These are phyloP conservation scores for Brachyalestes nurse DNA, from an alignment of 2,797 vertebrate genomes.

Conservation along the genomic window DNA sequence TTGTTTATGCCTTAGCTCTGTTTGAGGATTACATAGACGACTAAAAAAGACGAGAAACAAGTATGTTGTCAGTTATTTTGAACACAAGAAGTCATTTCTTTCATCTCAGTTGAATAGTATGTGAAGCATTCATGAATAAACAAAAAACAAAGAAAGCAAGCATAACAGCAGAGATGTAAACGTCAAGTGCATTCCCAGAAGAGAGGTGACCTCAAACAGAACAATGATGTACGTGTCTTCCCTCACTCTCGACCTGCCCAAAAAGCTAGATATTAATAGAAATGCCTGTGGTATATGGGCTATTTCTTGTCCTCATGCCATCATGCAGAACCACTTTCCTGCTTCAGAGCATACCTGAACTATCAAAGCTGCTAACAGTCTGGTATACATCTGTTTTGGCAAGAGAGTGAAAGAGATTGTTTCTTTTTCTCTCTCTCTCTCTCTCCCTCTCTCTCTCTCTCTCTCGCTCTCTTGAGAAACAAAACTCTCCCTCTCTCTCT, in stretches of 20 bases:
- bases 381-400: conserved; percentile 64
- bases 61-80: neutral
- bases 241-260: conserved; percentile 53
- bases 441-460: conserved; percentile 35
- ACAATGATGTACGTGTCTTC: conserved; percentile 76
- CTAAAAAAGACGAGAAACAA: neutral
- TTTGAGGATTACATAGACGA: neutral
- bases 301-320: conserved; percentile 65
- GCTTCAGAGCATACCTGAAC: conserved; percentile 59
- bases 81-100: conserved; percentile 14
- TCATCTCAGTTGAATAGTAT: neutral
- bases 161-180: conserved; percentile 54
- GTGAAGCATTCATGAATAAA: conserved; percentile 5
- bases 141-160: conserved; percentile 44
- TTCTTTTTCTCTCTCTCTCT: conserved; percentile 35
- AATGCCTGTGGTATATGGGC: conserved; percentile 76
- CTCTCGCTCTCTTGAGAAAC: conserved; percentile 18
- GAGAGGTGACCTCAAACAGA: conserved; percentile 63
- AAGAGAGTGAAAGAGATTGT: conserved; percentile 46
- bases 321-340: conserved; percentile 63
- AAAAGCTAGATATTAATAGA: conserved; percentile 75
- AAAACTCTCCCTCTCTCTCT: neutral
- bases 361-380: conserved; percentile 58
- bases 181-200: conserved; percentile 68
- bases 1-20: neutral